phyloP scores from a whole-genome alignment of 2,797 vertebrate genomes.

The Pipistrellus pipistrellus region DNA sequence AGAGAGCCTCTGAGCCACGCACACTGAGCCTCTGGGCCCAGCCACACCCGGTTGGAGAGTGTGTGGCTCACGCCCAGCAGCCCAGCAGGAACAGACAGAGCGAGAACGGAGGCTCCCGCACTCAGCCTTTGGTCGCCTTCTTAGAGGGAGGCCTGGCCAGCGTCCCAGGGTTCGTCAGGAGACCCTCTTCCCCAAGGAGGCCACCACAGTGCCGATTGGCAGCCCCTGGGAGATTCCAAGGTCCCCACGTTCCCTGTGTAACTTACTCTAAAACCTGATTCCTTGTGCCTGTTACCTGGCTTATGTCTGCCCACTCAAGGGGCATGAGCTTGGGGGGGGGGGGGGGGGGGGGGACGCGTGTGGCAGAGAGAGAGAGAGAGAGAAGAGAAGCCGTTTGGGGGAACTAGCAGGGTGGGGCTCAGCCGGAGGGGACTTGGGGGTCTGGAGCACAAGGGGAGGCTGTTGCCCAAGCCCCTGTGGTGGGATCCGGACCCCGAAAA shows the following conservation, averaged over 20 bases:
- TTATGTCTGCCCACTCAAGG: not conserved
- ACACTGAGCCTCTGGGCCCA: not conserved
- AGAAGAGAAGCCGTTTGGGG: not conserved
- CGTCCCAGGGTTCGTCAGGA: not conserved
- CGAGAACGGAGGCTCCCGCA: not conserved
- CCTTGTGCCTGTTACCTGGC: not conserved
- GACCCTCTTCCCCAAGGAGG: not conserved
- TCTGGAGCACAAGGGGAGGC: not conserved
- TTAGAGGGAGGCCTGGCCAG: not conserved
- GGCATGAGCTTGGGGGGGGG: not conserved
- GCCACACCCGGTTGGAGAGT: fast-evolving
- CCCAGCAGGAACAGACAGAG: not conserved
- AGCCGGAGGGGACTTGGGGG: not conserved
- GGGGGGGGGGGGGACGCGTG: fast-evolving
- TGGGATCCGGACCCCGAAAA: not conserved
- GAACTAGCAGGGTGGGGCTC: not conserved
- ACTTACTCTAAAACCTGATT: slow-evolving; percentile 36
- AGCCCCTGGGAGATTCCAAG: not conserved
- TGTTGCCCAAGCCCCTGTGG: not conserved
- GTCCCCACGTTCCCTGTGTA: not conserved
- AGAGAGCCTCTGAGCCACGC: too few species aligned
- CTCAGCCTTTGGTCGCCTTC: not conserved
- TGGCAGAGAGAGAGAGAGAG: not conserved
- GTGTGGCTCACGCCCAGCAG: not conserved
- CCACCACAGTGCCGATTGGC: not conserved